Conservation (phyloP, 2,113 vertebrate genomes). For the Daboia siamensis region DNA sequence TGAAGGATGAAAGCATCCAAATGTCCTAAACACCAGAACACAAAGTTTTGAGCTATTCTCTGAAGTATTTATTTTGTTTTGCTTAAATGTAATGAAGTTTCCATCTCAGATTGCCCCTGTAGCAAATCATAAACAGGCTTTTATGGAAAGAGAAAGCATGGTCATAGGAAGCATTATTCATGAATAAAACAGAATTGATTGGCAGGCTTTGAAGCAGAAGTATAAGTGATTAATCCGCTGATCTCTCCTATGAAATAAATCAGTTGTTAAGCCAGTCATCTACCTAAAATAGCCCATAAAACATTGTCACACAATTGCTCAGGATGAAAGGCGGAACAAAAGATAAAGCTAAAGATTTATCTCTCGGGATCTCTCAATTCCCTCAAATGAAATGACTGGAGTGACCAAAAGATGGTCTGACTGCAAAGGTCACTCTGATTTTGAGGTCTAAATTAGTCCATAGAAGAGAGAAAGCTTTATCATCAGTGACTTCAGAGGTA, state of each 20-base stretch:
- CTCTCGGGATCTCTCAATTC: neutral
- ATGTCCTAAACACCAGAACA: neutral
- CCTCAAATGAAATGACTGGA: neutral
- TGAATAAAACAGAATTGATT: neutral
- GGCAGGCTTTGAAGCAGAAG: neutral
- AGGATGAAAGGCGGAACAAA: neutral
- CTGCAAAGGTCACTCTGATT: neutral
- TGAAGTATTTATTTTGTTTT: neutral
- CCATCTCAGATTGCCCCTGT: neutral
- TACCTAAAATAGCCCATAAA: neutral
- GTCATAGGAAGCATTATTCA: neutral
- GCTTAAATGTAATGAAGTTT: neutral
- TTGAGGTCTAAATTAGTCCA: neutral
- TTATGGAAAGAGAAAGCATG: neutral
- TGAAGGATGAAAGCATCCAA: neutral
- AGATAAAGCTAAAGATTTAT: neutral
- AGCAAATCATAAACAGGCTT: neutral
- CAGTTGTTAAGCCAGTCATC: neutral
- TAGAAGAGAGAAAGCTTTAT: neutral
- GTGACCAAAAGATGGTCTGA: neutral
- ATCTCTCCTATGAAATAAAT: neutral
- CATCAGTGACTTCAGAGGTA: neutral
- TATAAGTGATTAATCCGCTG: neutral
- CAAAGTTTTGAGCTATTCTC: neutral
- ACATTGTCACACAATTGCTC: neutral